A percentile compares a stretch with the other conserved stretches of the same genome.
phyloP scores from a whole-genome alignment of 1,140 invertebrate genomes.

The Drosophila teissieri region DNA sequence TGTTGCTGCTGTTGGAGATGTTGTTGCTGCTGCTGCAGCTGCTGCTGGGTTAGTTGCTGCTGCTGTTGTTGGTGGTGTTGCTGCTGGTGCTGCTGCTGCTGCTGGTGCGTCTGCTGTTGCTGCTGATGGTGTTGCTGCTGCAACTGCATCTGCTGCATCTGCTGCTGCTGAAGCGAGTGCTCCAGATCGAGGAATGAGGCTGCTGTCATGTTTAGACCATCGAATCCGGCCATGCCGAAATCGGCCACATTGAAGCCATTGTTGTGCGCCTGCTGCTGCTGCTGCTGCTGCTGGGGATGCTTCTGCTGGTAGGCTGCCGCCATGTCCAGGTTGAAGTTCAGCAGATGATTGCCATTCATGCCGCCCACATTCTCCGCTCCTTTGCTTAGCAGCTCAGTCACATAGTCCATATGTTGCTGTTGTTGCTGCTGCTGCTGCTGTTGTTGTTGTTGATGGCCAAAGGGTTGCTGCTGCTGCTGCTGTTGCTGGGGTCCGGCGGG shows the following conservation, averaged over 20 bases:
- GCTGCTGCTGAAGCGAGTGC: conserved; percentile 52
- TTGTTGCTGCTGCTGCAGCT: conserved; percentile 36
- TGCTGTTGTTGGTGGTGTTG: conserved; percentile 63
- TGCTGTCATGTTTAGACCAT: conserved; percentile 51
- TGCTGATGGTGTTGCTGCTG: conserved; percentile 52
- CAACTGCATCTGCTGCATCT: conserved; percentile 23
- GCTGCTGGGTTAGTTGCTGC: conserved; percentile 59
- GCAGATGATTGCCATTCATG: conserved; percentile 80
- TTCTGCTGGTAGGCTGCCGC: conserved; percentile 55
- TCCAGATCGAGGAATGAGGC: conserved; percentile 55
- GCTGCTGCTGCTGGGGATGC: conserved; percentile 56
- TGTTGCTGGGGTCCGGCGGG: conserved; percentile 36
- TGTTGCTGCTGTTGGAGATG: conserved; percentile 55
- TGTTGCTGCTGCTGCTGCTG: conserved; percentile 74
- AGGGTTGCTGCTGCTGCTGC: conserved; percentile 48
- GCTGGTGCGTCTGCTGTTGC: conserved; percentile 30
- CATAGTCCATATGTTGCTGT: conserved; percentile 67
- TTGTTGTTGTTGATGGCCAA: conserved; percentile 63
- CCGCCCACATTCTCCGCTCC: conserved; percentile 63
- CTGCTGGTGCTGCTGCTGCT: conserved; percentile 32
- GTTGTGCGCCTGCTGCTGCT: conserved; percentile 69
- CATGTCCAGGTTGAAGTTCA: conserved; percentile 71
- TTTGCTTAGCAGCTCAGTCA: conserved; percentile 75
- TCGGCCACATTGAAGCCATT: conserved; percentile 77
- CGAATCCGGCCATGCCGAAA: conserved; percentile 59